Percentiles rank a stretch among this genome's conserved stretches.
These are phyloP conservation scores for Colistium nudipinnis DNA, from an alignment of 2,113 vertebrate genomes.

Conservation along the genomic window DNA sequence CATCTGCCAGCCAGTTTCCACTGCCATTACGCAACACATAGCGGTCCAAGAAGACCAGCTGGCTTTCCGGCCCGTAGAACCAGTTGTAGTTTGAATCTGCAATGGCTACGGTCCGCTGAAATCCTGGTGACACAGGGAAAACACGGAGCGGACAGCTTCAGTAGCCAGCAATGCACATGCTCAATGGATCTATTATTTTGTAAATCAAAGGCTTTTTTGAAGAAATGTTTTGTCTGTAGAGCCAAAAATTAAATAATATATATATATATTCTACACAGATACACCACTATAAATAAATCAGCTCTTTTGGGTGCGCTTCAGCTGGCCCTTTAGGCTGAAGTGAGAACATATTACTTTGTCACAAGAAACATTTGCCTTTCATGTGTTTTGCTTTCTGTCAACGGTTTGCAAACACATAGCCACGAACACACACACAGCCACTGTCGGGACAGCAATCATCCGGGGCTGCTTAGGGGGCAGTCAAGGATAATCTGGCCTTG, in stretches of 20 bases:
- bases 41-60: slow-evolving; percentile 95
- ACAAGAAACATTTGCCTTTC: background rate
- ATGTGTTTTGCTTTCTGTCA: background rate
- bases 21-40: slow-evolving; percentile 97
- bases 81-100: slow-evolving; percentile 99
- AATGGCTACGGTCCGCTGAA: slow-evolving; percentile 95
- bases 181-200: no score
- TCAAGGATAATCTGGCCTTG: slow-evolving; percentile 33
- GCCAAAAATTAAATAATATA: background rate
- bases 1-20: slow-evolving; percentile 95
- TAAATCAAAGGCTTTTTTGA: background rate
- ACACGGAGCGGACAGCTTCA: background rate
- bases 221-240: background rate
- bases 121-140: slow-evolving; percentile 80
- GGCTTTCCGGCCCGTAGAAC: slow-evolving; percentile 99
- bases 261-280: background rate
- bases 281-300: background rate
- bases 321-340: no score
- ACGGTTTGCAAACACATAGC: background rate
- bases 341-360: background rate
- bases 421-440: background rate
- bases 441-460: slow-evolving; percentile 14
- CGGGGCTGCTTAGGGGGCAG: background rate
- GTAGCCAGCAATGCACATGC: no score
- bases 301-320: background rate